phyloP scores from a whole-genome alignment of 2,888 invertebrate species.

The Tinea pellionella region DNA sequence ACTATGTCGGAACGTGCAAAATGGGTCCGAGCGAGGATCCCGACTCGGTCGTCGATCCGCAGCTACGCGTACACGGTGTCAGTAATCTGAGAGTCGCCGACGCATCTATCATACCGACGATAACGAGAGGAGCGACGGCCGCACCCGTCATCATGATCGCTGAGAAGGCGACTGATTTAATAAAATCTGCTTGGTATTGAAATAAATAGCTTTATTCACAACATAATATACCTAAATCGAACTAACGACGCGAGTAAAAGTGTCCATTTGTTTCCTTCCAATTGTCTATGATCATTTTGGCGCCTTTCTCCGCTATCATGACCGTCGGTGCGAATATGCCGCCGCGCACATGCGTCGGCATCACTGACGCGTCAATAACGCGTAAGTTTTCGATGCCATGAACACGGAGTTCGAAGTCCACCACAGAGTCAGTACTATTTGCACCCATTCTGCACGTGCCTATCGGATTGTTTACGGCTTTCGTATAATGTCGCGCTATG shows the following conservation, averaged over 20 bases:
- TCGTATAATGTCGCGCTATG: conserved; percentile 59
- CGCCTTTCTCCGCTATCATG: conserved; percentile 62
- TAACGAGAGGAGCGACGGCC: conserved; percentile 54
- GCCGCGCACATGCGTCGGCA: conserved; percentile 57
- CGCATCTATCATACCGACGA: conserved; percentile 56
- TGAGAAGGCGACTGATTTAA: conserved; percentile 60
- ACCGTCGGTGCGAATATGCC: conserved; percentile 50
- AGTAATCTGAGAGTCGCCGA: conserved; percentile 51
- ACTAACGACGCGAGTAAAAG: conserved; percentile 26
- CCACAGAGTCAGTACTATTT: conserved; percentile 49
- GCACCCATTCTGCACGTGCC: conserved; percentile 61
- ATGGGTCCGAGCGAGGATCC: conserved; percentile 50
- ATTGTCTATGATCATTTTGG: conserved; percentile 51
- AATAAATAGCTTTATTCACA: conserved; percentile 21
- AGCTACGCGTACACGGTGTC: conserved; percentile 45
- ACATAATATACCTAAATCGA: conserved; percentile 4
- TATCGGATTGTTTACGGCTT: conserved; percentile 53
- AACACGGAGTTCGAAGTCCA: conserved; percentile 47
- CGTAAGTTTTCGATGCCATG: conserved; percentile 57
- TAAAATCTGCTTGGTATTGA: conserved; percentile 58
- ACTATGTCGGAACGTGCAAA: conserved; percentile 59
- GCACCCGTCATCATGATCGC: conserved; percentile 63
- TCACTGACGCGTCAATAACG: conserved; percentile 56
- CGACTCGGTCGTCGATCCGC: conserved; percentile 50
- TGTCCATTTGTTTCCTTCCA: conserved; percentile 55